Percentiles rank a stretch among this genome's conserved stretches.
phyloP scores from a whole-genome alignment of 2,888 invertebrate species.

The Teleogryllus oceanicus region DNA sequence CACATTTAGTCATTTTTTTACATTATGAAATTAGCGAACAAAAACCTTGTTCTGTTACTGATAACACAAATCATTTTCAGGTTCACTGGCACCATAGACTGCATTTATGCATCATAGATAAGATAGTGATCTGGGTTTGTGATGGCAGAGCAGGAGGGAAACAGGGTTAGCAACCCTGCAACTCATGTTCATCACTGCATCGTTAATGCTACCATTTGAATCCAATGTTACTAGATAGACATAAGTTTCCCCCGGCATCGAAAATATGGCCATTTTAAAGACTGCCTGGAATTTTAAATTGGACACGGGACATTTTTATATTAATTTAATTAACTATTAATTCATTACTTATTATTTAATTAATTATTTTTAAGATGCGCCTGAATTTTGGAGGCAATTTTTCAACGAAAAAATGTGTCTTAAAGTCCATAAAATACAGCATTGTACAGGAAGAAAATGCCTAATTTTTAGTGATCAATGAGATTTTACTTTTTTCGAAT shows the following conservation, averaged over 20 bases:
- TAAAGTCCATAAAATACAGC: no score
- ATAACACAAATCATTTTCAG: neutral
- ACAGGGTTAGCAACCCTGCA: neutral
- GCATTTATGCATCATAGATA: neutral
- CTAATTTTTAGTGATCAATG: no score
- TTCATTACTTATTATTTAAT: no score
- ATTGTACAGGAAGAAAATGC: no score
- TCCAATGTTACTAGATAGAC: neutral
- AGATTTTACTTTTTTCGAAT: no score
- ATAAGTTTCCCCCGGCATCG: neutral
- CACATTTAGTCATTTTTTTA: no score
- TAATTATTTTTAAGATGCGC: no score
- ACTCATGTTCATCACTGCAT: neutral
- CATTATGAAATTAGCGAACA: no score
- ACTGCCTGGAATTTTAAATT: neutral
- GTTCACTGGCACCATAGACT: neutral
- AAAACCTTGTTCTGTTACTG: neutral
- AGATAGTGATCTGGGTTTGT: neutral
- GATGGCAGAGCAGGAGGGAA: neutral
- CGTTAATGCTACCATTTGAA: neutral
- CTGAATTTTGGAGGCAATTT: no score
- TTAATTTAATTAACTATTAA: neutral
- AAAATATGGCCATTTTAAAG: neutral
- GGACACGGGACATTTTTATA: neutral
- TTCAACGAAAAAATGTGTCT: no score